Percentiles rank a stretch among this genome's conserved stretches.
Evolutionary conservation across 2,113 vertebrate genomes (phyloP).

Genomic region (Formicarius rufipectus): DNA sequence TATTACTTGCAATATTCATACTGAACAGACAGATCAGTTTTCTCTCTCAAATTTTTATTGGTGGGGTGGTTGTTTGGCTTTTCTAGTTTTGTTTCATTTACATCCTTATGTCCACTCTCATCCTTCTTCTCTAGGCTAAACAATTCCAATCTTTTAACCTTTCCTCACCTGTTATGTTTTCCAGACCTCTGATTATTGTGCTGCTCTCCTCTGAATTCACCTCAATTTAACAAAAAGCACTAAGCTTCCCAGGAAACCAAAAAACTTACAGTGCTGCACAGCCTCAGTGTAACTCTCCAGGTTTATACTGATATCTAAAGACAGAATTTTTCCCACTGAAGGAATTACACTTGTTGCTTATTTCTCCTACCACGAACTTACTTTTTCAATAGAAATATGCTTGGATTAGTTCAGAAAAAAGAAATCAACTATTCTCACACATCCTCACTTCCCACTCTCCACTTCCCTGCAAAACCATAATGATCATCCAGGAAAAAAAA

Average conservation of each 20-base stretch:
- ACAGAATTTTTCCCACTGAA: background rate
- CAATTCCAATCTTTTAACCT: background rate
- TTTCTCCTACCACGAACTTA: background rate
- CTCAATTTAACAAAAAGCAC: background rate
- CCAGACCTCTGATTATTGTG: background rate
- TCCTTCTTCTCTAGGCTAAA: background rate
- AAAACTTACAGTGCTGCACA: background rate
- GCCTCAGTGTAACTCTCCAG: background rate
- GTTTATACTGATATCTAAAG: background rate
- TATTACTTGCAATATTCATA: background rate
- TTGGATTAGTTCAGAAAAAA: constrained; percentile 5
- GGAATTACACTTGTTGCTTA: background rate
- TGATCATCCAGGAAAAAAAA: background rate
- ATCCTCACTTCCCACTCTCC: background rate
- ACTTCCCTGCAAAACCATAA: background rate
- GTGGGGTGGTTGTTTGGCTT: rapidly evolving
- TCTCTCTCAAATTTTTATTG: background rate
- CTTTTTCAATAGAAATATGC: constrained; percentile 8
- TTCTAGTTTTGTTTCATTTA: background rate
- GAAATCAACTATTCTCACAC: background rate
- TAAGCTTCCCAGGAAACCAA: background rate
- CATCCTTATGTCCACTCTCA: background rate
- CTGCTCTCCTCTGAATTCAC: background rate
- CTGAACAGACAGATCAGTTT: background rate
- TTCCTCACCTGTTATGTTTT: background rate